These are phyloP conservation scores for Agrochola lota DNA, from an alignment of 2,888 invertebrate species.

Conservation along the genomic window DNA sequence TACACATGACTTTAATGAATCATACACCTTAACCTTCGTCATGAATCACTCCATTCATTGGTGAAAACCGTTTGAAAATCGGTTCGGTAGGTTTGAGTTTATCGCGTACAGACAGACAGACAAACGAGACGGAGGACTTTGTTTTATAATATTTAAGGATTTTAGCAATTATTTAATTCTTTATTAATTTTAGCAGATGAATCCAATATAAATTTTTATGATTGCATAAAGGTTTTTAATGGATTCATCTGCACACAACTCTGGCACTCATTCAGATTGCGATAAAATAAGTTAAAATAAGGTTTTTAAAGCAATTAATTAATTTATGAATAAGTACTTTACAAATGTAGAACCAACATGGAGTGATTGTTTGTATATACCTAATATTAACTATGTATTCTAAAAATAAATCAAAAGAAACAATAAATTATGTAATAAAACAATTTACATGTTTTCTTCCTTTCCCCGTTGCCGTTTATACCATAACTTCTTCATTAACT, in stretches of 20 bases:
- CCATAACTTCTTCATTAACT: too few relatives aligned
- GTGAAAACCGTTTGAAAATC: too few relatives aligned
- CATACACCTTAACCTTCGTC: too few relatives aligned
- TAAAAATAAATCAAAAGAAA: conserved; percentile 21
- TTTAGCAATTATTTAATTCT: background rate
- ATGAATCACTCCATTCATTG: too few relatives aligned
- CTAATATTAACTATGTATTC: conserved; percentile 32
- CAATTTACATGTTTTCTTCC: background rate
- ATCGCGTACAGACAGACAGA: too few relatives aligned
- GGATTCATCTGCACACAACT: background rate
- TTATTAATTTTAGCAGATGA: conserved; percentile 3
- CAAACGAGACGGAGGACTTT: too few relatives aligned
- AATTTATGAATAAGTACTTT: conserved; percentile 36
- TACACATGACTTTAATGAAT: too few relatives aligned
- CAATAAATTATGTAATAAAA: conserved; percentile 15
- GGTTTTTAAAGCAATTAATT: conserved; percentile 6
- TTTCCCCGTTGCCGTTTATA: too few relatives aligned
- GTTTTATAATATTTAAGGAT: too few relatives aligned
- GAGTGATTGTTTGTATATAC: conserved; percentile 26
- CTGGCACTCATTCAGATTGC: background rate
- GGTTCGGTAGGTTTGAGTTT: too few relatives aligned
- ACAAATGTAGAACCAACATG: background rate
- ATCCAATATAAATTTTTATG: background rate
- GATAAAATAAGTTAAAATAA: conserved; percentile 1
- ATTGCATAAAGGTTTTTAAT: too few relatives aligned